These are phyloP conservation scores for Zosterops japonicus DNA, from an alignment of 2,113 vertebrate genomes.

Conservation along the genomic window DNA sequence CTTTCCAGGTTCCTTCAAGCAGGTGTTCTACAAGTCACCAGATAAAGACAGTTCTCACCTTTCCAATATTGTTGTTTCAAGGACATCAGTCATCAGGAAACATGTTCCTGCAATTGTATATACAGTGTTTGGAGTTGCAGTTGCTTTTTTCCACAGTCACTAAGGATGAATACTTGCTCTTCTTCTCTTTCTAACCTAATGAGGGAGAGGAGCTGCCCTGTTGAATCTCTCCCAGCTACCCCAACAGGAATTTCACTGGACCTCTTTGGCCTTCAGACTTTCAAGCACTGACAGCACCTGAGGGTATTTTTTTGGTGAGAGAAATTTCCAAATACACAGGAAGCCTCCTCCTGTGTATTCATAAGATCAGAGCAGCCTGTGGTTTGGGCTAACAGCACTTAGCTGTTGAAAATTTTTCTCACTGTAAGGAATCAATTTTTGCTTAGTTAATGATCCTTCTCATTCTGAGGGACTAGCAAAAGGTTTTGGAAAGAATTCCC, in stretches of 20 bases:
- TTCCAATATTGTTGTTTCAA: background rate
- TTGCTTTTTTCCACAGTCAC: background rate
- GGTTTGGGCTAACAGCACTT: background rate
- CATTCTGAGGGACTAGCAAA: background rate
- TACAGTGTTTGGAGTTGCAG: background rate
- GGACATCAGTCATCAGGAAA: background rate
- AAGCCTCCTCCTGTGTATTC: constrained; percentile 24
- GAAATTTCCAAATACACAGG: background rate
- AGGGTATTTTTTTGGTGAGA: background rate
- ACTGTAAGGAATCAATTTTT: constrained; percentile 19
- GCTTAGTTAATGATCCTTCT: constrained; percentile 28
- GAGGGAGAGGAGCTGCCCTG: background rate
- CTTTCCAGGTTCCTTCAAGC: background rate
- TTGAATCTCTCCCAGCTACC: background rate
- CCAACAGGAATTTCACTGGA: background rate
- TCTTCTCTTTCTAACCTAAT: background rate
- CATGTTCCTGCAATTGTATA: background rate
- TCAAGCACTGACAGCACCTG: background rate
- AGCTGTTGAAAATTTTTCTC: constrained; percentile 6
- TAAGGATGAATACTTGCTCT: background rate
- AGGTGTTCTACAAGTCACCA: background rate
- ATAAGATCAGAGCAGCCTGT: constrained; percentile 17
- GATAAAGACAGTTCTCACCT: background rate
- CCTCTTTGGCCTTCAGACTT: background rate
- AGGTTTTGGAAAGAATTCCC: background rate